phyloP scores from a whole-genome alignment of 1,140 invertebrate species.

The Drosophila mojavensis region DNA sequence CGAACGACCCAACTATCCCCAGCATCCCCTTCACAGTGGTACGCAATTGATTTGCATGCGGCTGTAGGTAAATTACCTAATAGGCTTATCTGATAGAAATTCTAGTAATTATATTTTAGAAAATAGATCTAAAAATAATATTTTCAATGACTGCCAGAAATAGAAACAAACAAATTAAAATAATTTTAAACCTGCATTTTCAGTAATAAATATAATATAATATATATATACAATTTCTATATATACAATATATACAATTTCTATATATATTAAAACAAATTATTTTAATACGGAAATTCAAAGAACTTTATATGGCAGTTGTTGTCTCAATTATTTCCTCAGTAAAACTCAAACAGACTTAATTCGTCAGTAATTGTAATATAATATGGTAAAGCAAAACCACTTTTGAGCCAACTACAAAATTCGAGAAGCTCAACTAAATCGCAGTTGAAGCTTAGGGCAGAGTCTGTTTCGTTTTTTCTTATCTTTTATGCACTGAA shows the following conservation, averaged over 20 bases:
- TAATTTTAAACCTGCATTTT: no score
- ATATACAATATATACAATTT: no score
- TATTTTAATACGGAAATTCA: no score
- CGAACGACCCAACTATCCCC: not conserved
- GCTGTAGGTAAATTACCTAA: no score
- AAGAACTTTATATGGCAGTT: no score
- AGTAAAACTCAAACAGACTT: not conserved
- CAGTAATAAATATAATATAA: no score
- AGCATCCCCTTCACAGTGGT: constrained; percentile 53
- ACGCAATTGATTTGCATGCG: not conserved
- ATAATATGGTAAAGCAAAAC: not conserved
- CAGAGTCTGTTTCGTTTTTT: not conserved
- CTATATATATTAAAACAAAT: no score
- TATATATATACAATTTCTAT: not conserved
- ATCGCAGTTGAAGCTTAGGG: no score
- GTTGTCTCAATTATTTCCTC: not conserved
- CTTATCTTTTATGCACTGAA: not conserved
- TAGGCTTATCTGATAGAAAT: no score
- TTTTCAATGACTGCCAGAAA: not conserved
- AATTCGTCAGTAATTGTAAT: not conserved
- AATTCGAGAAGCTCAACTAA: no score
- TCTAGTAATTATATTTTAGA: not conserved
- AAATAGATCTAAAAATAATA: not conserved
- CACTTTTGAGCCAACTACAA: no score
- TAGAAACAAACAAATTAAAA: not conserved